Conservation (phyloP, 2,888 invertebrate species). For the Dicroscelio sp. region DNA sequence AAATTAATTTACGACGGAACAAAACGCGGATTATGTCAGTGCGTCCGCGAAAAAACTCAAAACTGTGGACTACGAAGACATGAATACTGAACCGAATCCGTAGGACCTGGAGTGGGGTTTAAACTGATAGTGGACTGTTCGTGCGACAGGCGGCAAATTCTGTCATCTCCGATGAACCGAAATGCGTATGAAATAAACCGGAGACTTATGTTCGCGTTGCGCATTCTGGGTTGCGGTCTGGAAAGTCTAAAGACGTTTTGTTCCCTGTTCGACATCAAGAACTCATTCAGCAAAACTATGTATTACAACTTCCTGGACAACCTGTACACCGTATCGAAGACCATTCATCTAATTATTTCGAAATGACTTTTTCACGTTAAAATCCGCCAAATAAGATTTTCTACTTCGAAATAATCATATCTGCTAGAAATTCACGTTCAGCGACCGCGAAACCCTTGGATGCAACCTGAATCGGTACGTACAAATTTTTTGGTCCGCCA, state of each 20-base stretch:
- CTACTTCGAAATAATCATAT: not conserved
- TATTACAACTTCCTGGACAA: slow-evolving; percentile 56
- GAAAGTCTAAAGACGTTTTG: slow-evolving; percentile 84
- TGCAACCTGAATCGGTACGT: not conserved
- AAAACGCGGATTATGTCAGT: slow-evolving; percentile 52
- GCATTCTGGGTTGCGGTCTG: slow-evolving; percentile 81
- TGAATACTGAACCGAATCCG: no score
- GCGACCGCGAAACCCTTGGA: slow-evolving; percentile 4
- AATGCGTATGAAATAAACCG: slow-evolving; percentile 76
- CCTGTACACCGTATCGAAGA: slow-evolving; percentile 56
- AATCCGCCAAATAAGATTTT: not conserved
- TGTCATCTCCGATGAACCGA: slow-evolving; percentile 77
- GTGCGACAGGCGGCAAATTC: slow-evolving; percentile 64
- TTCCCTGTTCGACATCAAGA: slow-evolving; percentile 77
- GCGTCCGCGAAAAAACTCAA: slow-evolving; percentile 60
- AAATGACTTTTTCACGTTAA: not conserved
- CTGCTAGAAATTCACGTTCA: not conserved
- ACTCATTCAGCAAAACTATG: slow-evolving; percentile 50
- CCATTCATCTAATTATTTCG: not conserved
- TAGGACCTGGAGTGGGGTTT: not conserved
- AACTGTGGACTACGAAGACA: slow-evolving; percentile 51
- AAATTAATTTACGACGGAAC: slow-evolving; percentile 31
- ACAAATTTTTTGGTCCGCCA: no score
- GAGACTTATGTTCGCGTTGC: slow-evolving; percentile 82
- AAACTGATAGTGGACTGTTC: not conserved